Evolutionary conservation across 2,113 vertebrate genomes (phyloP).

Genomic region (Microcebus lehilahytsara): DNA sequence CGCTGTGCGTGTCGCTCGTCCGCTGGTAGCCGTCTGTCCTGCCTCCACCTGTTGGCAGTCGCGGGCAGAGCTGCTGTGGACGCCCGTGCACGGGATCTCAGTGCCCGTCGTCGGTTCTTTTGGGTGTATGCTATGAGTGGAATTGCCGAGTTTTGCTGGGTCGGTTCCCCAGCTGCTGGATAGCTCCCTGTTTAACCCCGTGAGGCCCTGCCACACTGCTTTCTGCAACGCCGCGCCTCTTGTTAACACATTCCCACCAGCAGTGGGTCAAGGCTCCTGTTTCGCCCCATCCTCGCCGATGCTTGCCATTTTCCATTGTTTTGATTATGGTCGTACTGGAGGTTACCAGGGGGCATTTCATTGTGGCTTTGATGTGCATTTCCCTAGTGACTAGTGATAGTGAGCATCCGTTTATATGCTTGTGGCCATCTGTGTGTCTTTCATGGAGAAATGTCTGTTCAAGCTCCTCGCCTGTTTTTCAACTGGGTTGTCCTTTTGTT

Average conservation of each 20-base stretch:
- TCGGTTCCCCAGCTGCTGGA: background rate
- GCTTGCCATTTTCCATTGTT: background rate
- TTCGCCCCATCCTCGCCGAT: background rate
- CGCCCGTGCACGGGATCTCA: accelerated
- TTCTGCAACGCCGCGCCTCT: background rate
- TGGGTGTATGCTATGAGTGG: background rate
- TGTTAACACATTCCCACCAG: background rate
- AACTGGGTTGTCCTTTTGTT: background rate
- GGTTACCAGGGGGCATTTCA: background rate
- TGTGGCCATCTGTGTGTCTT: background rate
- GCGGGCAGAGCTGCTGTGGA: accelerated
- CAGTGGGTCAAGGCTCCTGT: background rate
- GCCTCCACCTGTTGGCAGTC: background rate
- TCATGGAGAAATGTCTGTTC: background rate
- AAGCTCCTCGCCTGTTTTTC: background rate
- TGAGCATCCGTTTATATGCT: background rate
- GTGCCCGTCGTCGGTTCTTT: background rate
- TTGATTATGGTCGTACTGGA: background rate
- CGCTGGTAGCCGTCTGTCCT: accelerated
- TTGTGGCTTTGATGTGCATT: background rate
- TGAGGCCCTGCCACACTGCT: background rate
- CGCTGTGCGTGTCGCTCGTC: accelerated
- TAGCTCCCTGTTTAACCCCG: background rate
- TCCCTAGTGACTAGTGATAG: background rate
- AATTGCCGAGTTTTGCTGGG: background rate